These are phyloP conservation scores for Dipus sagitta DNA, from an alignment of 2,797 vertebrate species.

Conservation along the genomic window DNA sequence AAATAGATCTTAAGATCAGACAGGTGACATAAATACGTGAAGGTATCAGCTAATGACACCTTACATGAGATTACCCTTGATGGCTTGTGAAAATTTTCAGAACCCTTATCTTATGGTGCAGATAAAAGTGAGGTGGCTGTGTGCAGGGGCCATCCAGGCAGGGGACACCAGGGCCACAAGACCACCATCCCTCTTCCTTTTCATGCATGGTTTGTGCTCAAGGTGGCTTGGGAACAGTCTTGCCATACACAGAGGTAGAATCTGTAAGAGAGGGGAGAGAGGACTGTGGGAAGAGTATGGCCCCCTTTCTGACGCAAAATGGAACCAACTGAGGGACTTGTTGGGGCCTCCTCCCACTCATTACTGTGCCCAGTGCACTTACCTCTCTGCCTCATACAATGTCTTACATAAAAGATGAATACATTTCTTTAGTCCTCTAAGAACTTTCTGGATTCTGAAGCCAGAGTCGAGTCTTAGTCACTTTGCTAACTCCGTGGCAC, in stretches of 20 bases:
- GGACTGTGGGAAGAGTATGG: background rate
- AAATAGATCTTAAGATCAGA: background rate
- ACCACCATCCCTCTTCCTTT: background rate
- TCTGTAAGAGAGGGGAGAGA: background rate
- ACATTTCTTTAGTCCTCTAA: background rate
- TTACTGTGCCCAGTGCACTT: background rate
- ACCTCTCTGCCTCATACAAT: background rate
- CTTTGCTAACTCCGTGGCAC: background rate
- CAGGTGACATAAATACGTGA: background rate
- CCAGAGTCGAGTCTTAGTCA: slow-evolving; percentile 3
- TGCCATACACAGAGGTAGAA: background rate
- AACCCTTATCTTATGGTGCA: background rate
- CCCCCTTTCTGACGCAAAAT: background rate
- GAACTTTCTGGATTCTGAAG: background rate
- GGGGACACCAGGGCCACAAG: background rate
- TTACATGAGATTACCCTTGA: background rate
- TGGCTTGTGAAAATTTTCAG: slow-evolving; percentile 36
- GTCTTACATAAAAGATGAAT: background rate
- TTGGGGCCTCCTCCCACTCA: background rate
- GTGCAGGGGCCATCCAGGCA: background rate
- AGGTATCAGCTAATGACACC: background rate
- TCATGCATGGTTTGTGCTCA: background rate
- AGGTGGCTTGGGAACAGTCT: background rate
- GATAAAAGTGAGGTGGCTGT: background rate
- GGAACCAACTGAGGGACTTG: background rate